Base-by-base conservation (phyloP, 1,140 invertebrate genomes). In the Macrobrachium nipponense region DNA sequence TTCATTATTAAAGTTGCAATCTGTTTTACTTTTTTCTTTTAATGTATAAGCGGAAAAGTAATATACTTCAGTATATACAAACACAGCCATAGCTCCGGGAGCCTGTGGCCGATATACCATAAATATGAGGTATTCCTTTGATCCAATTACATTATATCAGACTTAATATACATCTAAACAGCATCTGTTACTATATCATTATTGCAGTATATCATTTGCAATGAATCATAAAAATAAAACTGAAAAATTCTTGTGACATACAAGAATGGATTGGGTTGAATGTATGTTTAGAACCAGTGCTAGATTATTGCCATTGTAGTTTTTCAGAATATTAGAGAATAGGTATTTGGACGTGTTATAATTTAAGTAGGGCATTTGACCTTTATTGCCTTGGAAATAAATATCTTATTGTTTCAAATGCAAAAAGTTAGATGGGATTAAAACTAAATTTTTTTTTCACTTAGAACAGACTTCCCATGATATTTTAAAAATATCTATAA, bases 51-150 rank as follows among this genome's bases (percentile, higher is more conserved):
- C 27, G 75, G 18, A 58, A 23, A 15, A 62, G 51, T 64, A 66
- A 77, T 43, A 62, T 20, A 78, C 10, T 51, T 78, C 73, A 44
- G 18, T 78, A 77, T 78, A 85, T 85, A 78, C 75, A 78, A 78
- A 85, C 82, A 70, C 82, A 85, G 82, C 51, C 81, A 64, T 83
- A 76, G 72, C 75, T 82, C 75, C 27, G 77, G 60, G 72, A 84
- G 76, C 62, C 82, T 84, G 61, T 72, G 60, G 77, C 82, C 77
- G 82, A 76, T 20, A 85, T 59, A 85, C 82, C 82, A 78, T 85
- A 85, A 85, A 76, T 70, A 78, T 82, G 80, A 83, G 73, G 81
- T 83, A 78, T 68, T 58, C 12, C 60, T 44, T 73, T 78, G 70
- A 43, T 66, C 75, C 62, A 85, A 85, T 82, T 73, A 82, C 60